phyloP scores from a whole-genome alignment of 30 jellyfish, hydroid and myxozoan genomes.

The Aurelia sp. region DNA sequence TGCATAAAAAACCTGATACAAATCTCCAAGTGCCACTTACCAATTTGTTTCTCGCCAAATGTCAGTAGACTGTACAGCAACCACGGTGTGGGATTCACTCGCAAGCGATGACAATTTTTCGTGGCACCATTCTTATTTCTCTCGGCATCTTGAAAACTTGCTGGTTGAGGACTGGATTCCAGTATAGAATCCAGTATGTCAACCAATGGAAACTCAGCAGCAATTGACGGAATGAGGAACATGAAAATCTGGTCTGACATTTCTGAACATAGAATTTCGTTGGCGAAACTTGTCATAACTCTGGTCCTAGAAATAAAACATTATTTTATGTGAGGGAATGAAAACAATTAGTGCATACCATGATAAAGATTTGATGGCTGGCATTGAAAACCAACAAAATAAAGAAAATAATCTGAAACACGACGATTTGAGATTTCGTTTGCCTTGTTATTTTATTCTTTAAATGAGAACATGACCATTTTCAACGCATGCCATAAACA shows the following conservation, averaged over 20 bases:
- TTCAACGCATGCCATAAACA: no score
- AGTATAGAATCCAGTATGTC: constrained; percentile 55
- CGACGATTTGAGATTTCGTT: no score
- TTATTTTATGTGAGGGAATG: no score
- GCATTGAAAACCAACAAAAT: no score
- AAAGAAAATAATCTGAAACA: no score
- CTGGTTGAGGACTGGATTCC: not conserved
- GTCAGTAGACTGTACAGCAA: constrained; percentile 74
- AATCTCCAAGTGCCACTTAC: constrained; percentile 22
- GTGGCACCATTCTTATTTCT: not conserved
- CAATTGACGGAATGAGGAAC: constrained; percentile 83
- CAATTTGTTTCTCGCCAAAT: constrained; percentile 71
- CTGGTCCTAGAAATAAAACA: constrained; percentile 17
- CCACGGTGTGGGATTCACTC: constrained; percentile 71
- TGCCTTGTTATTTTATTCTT: no score
- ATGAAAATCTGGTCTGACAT: constrained; percentile 88
- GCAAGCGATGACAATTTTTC: not conserved
- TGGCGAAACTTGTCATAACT: constrained; percentile 62
- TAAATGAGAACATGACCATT: no score
- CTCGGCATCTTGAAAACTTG: not conserved
- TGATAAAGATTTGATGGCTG: no score
- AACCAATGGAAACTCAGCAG: constrained; percentile 54
- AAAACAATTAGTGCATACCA: no score
- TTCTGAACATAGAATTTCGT: constrained; percentile 72
- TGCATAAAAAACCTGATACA: no score